phyloP scores from a whole-genome alignment of 2,888 invertebrate genomes.

The Ochropleura plecta region DNA sequence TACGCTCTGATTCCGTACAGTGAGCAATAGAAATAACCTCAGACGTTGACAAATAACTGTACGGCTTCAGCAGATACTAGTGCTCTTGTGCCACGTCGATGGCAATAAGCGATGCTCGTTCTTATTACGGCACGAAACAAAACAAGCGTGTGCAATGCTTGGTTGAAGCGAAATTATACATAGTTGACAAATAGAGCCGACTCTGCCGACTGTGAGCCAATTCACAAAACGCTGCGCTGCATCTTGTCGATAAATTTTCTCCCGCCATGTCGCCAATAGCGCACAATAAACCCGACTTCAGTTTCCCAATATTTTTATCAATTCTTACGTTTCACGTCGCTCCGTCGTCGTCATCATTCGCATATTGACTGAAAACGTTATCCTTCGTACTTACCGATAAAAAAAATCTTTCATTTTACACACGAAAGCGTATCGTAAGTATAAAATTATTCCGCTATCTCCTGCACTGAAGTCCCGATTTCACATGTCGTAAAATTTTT shows the following conservation, averaged over 20 bases:
- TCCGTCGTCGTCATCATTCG: conserved; percentile 65
- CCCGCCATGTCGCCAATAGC: conserved; percentile 77
- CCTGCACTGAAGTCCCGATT: conserved; percentile 76
- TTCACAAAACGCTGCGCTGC: conserved; percentile 79
- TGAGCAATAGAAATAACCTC: conserved; percentile 75
- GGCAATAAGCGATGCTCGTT: conserved; percentile 61
- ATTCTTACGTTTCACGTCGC: conserved; percentile 49
- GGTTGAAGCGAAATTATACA: conserved; percentile 79
- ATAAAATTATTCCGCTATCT: conserved; percentile 80
- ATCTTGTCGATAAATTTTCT: conserved; percentile 78
- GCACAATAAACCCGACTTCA: conserved; percentile 72
- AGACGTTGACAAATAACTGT: conserved; percentile 77
- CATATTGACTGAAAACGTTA: conserved; percentile 73
- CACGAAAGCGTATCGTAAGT: conserved; percentile 76
- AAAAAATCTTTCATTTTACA: conserved; percentile 75
- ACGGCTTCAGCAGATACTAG: conserved; percentile 68
- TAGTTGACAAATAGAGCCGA: conserved; percentile 80
- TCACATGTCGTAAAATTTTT: conserved; percentile 81
- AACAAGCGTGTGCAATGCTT: conserved; percentile 63
- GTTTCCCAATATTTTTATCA: conserved; percentile 68
- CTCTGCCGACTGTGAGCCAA: conserved; percentile 72
- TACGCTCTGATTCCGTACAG: conserved; percentile 73
- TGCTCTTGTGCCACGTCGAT: conserved; percentile 45
- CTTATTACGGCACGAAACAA: conserved; percentile 65
- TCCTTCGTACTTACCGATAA: conserved; percentile 71